phyloP scores from a whole-genome alignment of 2,888 invertebrate species.

The Philopedon plagiatum region DNA sequence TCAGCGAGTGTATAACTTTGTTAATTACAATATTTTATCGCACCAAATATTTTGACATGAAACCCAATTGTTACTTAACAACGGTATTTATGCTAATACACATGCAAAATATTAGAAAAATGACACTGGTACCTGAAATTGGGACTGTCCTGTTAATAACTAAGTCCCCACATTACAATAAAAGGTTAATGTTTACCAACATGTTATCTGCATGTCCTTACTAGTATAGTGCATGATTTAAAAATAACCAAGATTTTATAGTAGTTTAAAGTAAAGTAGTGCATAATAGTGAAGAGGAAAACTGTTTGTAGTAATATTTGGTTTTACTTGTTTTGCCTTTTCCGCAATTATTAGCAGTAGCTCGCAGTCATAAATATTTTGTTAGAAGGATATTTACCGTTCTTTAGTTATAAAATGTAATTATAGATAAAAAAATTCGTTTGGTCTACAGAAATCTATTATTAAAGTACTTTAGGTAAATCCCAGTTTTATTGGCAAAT shows the following conservation, averaged over 20 bases:
- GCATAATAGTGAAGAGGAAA: not conserved
- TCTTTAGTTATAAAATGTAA: too few relatives aligned
- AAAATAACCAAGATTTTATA: slow-evolving; percentile 48
- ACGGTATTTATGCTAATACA: slow-evolving; percentile 2
- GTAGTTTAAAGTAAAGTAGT: too few relatives aligned
- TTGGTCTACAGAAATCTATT: not conserved
- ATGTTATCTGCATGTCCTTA: slow-evolving; percentile 31
- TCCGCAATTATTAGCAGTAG: not conserved
- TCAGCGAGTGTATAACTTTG: too few relatives aligned
- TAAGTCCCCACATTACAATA: not conserved
- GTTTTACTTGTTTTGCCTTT: not conserved
- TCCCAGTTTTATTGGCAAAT: not conserved
- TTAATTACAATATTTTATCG: slow-evolving; percentile 10
- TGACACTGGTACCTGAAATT: slow-evolving; percentile 28
- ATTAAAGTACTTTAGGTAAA: too few relatives aligned
- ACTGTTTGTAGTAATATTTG: not conserved
- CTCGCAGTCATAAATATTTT: slow-evolving; percentile 2
- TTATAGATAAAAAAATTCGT: not conserved
- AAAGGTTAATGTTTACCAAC: not conserved
- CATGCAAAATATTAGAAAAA: slow-evolving; percentile 18
- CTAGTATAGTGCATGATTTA: slow-evolving; percentile 36
- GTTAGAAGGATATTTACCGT: too few relatives aligned
- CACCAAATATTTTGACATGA: not conserved
- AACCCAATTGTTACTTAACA: slow-evolving; percentile 11
- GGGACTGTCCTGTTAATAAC: too few relatives aligned